Evolutionary conservation across 1,140 invertebrate species (phyloP).

Genomic region (Drosophila lowei): DNA sequence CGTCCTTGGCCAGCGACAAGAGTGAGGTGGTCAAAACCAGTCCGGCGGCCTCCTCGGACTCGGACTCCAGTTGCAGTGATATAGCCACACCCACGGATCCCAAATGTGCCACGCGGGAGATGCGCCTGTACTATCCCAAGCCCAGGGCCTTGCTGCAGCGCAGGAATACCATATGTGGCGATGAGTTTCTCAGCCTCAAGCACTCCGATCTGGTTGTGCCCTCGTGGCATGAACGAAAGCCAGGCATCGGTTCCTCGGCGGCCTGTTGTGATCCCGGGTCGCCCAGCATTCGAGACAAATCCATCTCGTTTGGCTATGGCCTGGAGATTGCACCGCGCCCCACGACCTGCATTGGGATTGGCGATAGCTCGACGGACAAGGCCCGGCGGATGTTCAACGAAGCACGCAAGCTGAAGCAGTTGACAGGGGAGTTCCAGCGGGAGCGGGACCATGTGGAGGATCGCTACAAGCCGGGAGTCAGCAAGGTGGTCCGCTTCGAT

Average conservation of each 20-base stretch:
- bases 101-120: slow-evolving; percentile 68
- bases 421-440: slow-evolving; percentile 69
- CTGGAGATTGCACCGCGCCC: slow-evolving; percentile 87
- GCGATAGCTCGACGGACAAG: slow-evolving; percentile 39
- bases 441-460: slow-evolving; percentile 34
- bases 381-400: slow-evolving; percentile 57
- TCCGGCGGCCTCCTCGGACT: slow-evolving; percentile 76
- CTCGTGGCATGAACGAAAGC: slow-evolving; percentile 71
- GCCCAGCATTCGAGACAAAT: slow-evolving; percentile 86
- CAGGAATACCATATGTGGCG: slow-evolving; percentile 93
- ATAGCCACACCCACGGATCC: slow-evolving; percentile 75
- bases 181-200: slow-evolving; percentile 65
- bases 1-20: slow-evolving; percentile 8
- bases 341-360: slow-evolving; percentile 86
- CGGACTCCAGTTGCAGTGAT: slow-evolving; percentile 81
- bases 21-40: slow-evolving; percentile 15
- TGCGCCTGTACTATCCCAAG: slow-evolving; percentile 89
- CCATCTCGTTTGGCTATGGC: slow-evolving; percentile 88
- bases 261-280: slow-evolving; percentile 79
- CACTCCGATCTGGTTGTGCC: slow-evolving; percentile 62
- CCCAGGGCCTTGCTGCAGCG: slow-evolving; percentile 90
- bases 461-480: slow-evolving; percentile 76
- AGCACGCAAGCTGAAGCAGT: slow-evolving; percentile 58
- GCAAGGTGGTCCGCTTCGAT: slow-evolving; percentile 82
- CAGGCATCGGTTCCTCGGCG: slow-evolving; percentile 35